A percentile compares a stretch with the other conserved stretches of the same genome.
Evolutionary conservation across 2,113 vertebrate genomes (phyloP).

Genomic region (Apteryx mantelli): DNA sequence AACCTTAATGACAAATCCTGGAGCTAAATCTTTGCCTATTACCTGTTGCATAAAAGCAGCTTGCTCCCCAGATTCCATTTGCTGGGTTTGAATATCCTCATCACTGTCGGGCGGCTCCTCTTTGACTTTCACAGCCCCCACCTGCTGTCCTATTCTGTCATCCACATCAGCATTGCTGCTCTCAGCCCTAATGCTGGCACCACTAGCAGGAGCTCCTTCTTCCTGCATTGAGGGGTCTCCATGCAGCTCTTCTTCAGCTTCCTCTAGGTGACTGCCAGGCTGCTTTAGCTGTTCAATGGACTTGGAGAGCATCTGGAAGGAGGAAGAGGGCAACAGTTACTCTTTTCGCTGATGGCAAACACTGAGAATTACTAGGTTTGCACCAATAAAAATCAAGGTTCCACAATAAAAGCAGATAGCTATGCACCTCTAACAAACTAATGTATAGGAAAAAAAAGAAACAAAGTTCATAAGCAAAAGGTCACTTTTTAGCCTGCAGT

Average conservation of each 20-base stretch:
- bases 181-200: slow-evolving; percentile 86
- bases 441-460: neutral
- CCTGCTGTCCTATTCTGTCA: slow-evolving; percentile 80
- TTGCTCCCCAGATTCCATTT: slow-evolving; percentile 88
- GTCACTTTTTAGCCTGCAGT: neutral
- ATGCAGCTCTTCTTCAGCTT: slow-evolving; percentile 92
- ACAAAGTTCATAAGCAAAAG: neutral
- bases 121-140: slow-evolving; percentile 92
- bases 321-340: neutral
- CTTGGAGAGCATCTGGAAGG: slow-evolving; percentile 93
- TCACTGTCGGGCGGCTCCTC: slow-evolving; percentile 93
- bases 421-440: neutral
- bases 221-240: slow-evolving; percentile 88
- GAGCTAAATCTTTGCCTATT: slow-evolving; percentile 91
- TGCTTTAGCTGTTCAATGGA: slow-evolving; percentile 97
- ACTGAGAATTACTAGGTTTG: neutral
- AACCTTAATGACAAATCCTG: slow-evolving; percentile 94
- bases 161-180: slow-evolving; percentile 79
- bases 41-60: slow-evolving; percentile 96
- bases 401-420: neutral
- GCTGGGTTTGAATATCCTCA: slow-evolving; percentile 87
- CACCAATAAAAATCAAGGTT: neutral
- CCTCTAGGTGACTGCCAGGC: slow-evolving; percentile 90
- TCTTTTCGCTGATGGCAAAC: neutral
- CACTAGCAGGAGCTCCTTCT: slow-evolving; percentile 83